Evolutionary conservation across 1,140 invertebrate genomes (phyloP), one percentile per base, ranked within the genome.

Genomic region (Fopius arisanus): DNA sequence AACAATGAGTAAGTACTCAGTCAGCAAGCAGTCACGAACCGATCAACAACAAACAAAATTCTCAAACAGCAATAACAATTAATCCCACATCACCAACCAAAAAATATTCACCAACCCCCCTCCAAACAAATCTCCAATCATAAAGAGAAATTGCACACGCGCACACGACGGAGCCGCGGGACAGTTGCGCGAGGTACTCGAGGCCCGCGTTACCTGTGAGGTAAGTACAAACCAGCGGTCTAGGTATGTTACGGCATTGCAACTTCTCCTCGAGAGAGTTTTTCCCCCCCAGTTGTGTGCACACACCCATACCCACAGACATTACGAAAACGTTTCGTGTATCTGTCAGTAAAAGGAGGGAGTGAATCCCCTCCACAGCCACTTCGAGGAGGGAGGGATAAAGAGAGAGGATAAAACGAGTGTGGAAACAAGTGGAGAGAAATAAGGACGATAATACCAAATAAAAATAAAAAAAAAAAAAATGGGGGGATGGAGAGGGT

Each of bases 191-290:
- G 75, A 65, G 43, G 69, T 65, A 26, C 54, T 71, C 63, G 77
- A 77, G 76, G n/a, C 76, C 77, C 72, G 77, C 77, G 75, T 85
- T 86, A 88, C 86, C 86, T 87, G 86, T 86, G 86, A 85, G 83
- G 85, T 87, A 87, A 87, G 84, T 87, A 86, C 43, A 86, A 86
- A 82, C 79, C 82, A 80, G 81, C 83, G 80, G 43, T n/a, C 68
- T 78, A 81, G 79, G 79, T 82, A 81, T 83, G 83, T 87, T 87
- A 87, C 85, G 83, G 85, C 85, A 87, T 86, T 86, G 83, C 84
- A 84, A 83, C 79, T 85, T 48, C 83, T 43, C 70, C 29, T 7
- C 28, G 62, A 43, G 67, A 63, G 67, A 54, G 14, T 40, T 65
- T 67, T 65, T n/a, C 26, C 63, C 29, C 40, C 40, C 40, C 40